Evolutionary conservation across 2,888 invertebrate genomes (phyloP).

Genomic region (Theodoxus fluviatilis): DNA sequence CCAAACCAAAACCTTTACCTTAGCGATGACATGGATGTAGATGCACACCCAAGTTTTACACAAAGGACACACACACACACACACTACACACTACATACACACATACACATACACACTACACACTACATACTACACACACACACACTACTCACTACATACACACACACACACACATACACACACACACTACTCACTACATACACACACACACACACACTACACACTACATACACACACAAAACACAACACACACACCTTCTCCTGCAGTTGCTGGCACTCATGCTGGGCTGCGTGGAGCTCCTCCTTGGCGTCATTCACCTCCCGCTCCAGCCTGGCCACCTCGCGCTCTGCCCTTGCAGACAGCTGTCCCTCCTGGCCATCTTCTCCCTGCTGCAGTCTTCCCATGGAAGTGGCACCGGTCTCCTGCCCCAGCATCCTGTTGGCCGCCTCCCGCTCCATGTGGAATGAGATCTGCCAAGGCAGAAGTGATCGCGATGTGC

Average conservation of each 20-base stretch:
- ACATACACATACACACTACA: not conserved
- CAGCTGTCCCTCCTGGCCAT: too few relatives aligned
- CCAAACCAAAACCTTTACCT: too few relatives aligned
- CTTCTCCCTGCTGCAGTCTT: too few relatives aligned
- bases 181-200: not conserved
- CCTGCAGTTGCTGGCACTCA: constrained; percentile 30
- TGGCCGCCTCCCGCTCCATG: too few relatives aligned
- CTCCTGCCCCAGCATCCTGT: too few relatives aligned
- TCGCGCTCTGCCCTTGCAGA: not conserved
- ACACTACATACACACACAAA: not conserved
- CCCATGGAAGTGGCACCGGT: too few relatives aligned
- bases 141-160: not conserved
- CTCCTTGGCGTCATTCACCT: constrained; percentile 30
- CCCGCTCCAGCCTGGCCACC: constrained; percentile 24
- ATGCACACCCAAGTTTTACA: too few relatives aligned
- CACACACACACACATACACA: not conserved
- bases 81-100: not conserved
- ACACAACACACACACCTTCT: constrained; percentile 31
- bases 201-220: not conserved
- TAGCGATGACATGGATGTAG: too few relatives aligned
- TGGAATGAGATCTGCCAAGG: too few relatives aligned
- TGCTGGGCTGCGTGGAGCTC: constrained; percentile 34
- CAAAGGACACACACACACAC: constrained; percentile 7
- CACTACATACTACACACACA: not conserved
- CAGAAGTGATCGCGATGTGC: too few relatives aligned